phyloP scores from a whole-genome alignment of 2,888 invertebrate genomes.

The Barypeithes pellucidus region DNA sequence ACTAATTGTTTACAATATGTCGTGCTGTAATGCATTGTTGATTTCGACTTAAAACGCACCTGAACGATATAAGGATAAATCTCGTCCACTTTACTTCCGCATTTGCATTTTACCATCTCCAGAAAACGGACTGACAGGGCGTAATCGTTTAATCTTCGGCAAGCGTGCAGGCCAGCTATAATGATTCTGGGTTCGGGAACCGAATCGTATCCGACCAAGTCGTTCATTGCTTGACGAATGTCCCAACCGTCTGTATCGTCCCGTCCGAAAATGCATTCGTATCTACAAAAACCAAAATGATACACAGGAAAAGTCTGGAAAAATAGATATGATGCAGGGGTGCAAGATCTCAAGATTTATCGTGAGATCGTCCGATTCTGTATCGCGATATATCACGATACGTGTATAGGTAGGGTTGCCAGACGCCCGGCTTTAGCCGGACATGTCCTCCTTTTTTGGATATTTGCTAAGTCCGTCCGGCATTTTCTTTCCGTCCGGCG shows the following conservation, averaged over 20 bases:
- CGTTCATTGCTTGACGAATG: conserved; percentile 74
- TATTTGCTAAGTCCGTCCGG: no score
- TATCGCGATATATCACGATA: no score
- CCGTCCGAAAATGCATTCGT: conserved; percentile 87
- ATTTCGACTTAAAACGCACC: conserved; percentile 39
- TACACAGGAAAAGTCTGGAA: no score
- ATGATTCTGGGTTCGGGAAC: conserved; percentile 71
- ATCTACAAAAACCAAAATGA: conserved; percentile 75
- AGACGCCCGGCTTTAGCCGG: no score
- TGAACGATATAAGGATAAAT: conserved; percentile 91
- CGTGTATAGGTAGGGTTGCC: no score
- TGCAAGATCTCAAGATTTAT: no score
- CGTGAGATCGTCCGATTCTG: no score
- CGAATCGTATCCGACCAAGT: conserved; percentile 74
- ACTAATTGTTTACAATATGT: no score
- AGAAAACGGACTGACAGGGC: conserved; percentile 82
- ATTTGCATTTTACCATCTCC: conserved; percentile 92
- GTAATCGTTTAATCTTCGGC: conserved; percentile 78
- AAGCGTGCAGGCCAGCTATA: conserved; percentile 76
- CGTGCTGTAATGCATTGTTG: no score
- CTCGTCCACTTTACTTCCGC: conserved; percentile 81
- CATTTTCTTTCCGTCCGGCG: no score
- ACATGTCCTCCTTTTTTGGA: no score
- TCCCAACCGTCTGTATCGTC: conserved; percentile 92
- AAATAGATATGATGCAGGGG: no score